A percentile compares a stretch with the other conserved stretches of the same genome.
These are phyloP conservation scores for Epinotia demarniana DNA, from an alignment of 2,888 invertebrate genomes.

Conservation along the genomic window DNA sequence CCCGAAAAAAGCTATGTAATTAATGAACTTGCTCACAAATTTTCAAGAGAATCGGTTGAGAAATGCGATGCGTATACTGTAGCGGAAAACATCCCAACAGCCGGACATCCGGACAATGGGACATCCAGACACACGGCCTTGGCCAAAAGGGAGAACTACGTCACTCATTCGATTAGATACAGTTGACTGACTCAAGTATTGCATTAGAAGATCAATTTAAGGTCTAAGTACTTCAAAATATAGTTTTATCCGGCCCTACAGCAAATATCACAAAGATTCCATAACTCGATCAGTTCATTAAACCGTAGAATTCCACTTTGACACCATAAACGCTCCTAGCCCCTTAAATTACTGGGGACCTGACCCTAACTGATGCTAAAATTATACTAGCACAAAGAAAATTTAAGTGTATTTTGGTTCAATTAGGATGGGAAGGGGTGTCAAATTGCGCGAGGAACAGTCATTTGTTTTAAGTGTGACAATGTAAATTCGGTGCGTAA, in stretches of 20 bases:
- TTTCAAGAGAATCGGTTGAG: too few species aligned
- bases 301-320: constrained; percentile 61
- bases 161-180: too few species aligned
- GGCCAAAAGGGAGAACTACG: too few species aligned
- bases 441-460: constrained; percentile 73
- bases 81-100: too few species aligned
- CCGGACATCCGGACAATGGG: too few species aligned
- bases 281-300: constrained; percentile 64
- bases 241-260: not conserved
- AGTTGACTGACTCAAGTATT: too few species aligned
- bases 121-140: too few species aligned
- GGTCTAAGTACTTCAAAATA: not conserved
- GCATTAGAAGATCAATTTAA: not conserved
- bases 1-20: too few species aligned
- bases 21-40: too few species aligned
- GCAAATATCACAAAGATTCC: constrained; percentile 31
- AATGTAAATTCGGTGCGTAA: constrained; percentile 48
- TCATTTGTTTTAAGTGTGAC: constrained; percentile 79
- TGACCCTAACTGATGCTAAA: constrained; percentile 76
- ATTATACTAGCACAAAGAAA: constrained; percentile 80
- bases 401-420: constrained; percentile 80
- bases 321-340: constrained; percentile 61
- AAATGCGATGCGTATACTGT: too few species aligned
- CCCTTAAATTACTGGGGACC: constrained; percentile 75
- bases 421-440: constrained; percentile 76